A percentile compares a stretch with the other conserved stretches of the same genome.
Evolutionary conservation across 2,113 vertebrate species (phyloP).

Genomic region (Acrocephalus kingi): DNA sequence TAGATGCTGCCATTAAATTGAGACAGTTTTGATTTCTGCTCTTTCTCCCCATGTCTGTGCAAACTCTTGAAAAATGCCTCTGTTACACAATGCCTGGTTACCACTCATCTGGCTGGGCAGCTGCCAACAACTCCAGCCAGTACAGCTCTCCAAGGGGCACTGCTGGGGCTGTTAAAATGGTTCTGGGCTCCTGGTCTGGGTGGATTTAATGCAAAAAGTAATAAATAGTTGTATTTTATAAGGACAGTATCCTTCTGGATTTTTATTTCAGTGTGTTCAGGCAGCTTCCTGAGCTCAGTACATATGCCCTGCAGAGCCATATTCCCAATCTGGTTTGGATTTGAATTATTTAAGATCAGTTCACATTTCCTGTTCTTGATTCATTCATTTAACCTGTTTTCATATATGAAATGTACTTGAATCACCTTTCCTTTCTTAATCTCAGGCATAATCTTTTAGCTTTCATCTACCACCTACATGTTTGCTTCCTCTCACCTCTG

Average conservation of each 20-base stretch:
- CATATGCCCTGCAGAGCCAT: not conserved
- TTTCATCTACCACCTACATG: not conserved
- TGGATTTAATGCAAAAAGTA: not conserved
- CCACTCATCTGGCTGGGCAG: not conserved
- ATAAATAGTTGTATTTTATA: not conserved
- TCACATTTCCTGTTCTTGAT: constrained; percentile 8
- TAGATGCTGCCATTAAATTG: not conserved
- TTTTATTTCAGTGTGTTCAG: not conserved
- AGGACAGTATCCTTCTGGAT: not conserved
- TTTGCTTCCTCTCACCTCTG: not conserved
- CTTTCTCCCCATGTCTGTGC: not conserved
- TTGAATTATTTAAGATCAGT: constrained; percentile 2
- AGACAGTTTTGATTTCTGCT: not conserved
- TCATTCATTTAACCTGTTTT: not conserved
- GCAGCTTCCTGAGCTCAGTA: not conserved
- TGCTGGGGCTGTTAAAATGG: not conserved
- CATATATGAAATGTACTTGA: not conserved
- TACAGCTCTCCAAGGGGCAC: not conserved
- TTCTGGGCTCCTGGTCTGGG: not conserved
- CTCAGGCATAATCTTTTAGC: not conserved
- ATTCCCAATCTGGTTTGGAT: not conserved
- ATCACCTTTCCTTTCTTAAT: not conserved
- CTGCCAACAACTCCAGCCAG: not conserved
- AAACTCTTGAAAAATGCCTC: not conserved
- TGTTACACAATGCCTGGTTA: not conserved